Base-by-base conservation (phyloP, 2,888 invertebrate genomes). In the Acholoe squamosa region DNA sequence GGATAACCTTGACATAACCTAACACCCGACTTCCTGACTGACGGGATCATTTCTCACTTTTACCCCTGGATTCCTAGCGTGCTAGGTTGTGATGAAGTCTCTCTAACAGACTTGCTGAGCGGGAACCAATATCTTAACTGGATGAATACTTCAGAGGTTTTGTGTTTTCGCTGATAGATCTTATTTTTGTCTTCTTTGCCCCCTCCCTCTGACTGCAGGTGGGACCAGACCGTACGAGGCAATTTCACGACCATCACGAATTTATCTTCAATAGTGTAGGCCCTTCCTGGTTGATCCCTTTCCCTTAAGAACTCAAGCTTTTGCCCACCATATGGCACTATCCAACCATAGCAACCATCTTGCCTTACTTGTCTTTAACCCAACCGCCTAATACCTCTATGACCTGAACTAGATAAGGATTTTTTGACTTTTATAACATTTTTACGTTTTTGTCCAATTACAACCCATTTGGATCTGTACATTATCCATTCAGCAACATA, bases 201-300 rank as follows among this genome's bases (percentile, higher is more conserved):
- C 43, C 51, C 34, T 22, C 84, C 84, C 54, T 86, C 54, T 86
- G 86, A 86, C 86, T 54, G 86, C 86, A 86, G 86, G 86, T 86
- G 86, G 28, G 54, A 28, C 86, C 86, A 54, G 86, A 86, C 43
- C 84, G 77, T n/a, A 33, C 51, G 86, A 86, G 56, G 86, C 54
- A 34, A 80, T 34, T 19, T 80, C 80, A 80, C 80, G 80, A 34
- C 19, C 80, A 54, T 28, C 54, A 56, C 86, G 25, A 54, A 16
- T n/a, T 25, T 86, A 28, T n/a, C 33, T 56, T 54, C 16, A 31
- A 10, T 86, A 86, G 52, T 54, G 31, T 86, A 86, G 86, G 56
- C 5, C 84, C n/a, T 84, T 16, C 14, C 84, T 43, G 51, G 22
- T 43, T 43, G 43, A 84, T 43, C 43, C 71, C 71, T 34, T 43